Percentiles rank a stretch among this genome's conserved stretches.
These are phyloP conservation scores for Cylas formicarius DNA, from an alignment of 1,140 invertebrate genomes.

Conservation along the genomic window DNA sequence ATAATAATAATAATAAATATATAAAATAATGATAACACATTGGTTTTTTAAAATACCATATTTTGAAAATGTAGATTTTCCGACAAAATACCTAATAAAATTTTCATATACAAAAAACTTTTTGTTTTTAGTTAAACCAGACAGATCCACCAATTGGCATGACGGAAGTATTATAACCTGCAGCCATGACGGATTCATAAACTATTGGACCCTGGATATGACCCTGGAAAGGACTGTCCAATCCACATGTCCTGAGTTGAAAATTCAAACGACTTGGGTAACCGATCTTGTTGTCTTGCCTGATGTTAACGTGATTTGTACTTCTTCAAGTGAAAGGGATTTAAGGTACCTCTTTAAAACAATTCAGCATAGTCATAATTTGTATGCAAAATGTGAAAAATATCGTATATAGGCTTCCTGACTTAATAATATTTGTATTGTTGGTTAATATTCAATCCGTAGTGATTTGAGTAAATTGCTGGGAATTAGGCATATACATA, in stretches of 20 bases:
- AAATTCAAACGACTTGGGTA: slow-evolving; percentile 53
- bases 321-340: slow-evolving; percentile 59
- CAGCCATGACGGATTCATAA: slow-evolving; percentile 59
- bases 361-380: no score
- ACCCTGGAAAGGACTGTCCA: slow-evolving; percentile 49
- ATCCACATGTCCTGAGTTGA: slow-evolving; percentile 51
- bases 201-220: slow-evolving; percentile 63
- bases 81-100: no score
- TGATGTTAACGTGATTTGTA: slow-evolving; percentile 61
- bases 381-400: no score
- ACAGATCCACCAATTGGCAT: slow-evolving; percentile 46
- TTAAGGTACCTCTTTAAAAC: no score
- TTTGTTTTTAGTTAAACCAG: slow-evolving; percentile 35
- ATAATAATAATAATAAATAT: no score
- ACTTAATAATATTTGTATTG: no score
- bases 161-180: slow-evolving; percentile 59
- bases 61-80: neutral
- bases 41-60: neutral
- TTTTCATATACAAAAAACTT: neutral
- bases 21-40: no score
- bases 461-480: no score
- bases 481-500: no score
- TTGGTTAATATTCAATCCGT: no score
- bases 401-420: no score
- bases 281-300: slow-evolving; percentile 59